phyloP scores from a whole-genome alignment of 2,888 invertebrate genomes.

The Nudaria mundana region DNA sequence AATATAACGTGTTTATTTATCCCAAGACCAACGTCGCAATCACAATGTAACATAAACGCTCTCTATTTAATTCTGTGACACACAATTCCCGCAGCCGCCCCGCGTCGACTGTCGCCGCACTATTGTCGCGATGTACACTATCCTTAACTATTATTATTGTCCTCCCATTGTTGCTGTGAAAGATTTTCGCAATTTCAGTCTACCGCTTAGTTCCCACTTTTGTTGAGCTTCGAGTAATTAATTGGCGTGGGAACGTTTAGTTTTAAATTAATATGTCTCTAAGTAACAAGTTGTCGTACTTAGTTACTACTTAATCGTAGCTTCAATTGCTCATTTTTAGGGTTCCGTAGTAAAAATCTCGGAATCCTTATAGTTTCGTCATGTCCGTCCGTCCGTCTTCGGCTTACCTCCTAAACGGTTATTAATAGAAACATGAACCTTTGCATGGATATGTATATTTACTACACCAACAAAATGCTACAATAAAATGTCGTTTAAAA shows the following conservation, averaged over 20 bases:
- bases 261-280: conserved; percentile 4
- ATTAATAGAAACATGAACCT: too few relatives aligned
- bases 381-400: too few relatives aligned
- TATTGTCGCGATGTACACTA: conserved; percentile 11
- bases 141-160: conserved; percentile 26
- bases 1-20: too few relatives aligned
- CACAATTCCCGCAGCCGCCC: neutral
- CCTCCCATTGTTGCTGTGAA: conserved; percentile 24
- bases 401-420: too few relatives aligned
- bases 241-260: conserved; percentile 23
- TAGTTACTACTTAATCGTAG: neutral
- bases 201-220: conserved; percentile 25
- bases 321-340: too few relatives aligned
- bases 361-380: too few relatives aligned
- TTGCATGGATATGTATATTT: too few relatives aligned
- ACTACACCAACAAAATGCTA: too few relatives aligned
- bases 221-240: conserved; percentile 27
- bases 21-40: too few relatives aligned
- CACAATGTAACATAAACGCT: too few relatives aligned
- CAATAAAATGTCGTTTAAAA: too few relatives aligned
- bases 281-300: neutral
- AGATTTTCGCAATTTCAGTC: conserved; percentile 32
- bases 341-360: too few relatives aligned
- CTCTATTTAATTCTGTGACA: neutral
- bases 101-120: neutral